Evolutionary conservation across 2,113 vertebrate species (phyloP).

Genomic region (Aix galericulata): DNA sequence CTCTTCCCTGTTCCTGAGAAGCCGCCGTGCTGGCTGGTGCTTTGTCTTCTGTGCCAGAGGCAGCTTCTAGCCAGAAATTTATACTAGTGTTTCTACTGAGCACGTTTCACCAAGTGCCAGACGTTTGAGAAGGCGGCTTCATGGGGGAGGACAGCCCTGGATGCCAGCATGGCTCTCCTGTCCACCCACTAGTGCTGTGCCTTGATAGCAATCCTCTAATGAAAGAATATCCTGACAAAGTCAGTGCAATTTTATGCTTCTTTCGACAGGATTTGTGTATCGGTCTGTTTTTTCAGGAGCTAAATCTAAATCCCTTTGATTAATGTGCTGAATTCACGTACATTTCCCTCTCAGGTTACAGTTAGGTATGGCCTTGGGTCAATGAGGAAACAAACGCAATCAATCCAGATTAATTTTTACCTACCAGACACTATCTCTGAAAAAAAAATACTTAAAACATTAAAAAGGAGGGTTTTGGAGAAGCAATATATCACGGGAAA

Average conservation of each 20-base stretch:
- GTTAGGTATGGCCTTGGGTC: neutral
- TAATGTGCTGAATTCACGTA: neutral
- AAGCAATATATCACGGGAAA: neutral
- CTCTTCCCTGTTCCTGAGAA: neutral
- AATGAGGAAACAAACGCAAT: neutral
- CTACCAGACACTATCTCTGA: neutral
- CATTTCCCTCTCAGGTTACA: neutral
- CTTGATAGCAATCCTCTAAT: neutral
- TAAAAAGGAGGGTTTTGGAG: neutral
- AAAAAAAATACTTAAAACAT: neutral
- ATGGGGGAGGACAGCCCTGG: neutral
- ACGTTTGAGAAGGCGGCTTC: neutral
- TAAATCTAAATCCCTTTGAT: neutral
- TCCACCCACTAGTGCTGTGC: neutral
- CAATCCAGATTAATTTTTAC: neutral
- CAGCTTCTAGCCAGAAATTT: neutral
- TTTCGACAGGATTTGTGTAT: neutral
- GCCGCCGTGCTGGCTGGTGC: neutral
- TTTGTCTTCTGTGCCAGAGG: neutral
- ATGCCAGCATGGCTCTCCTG: neutral
- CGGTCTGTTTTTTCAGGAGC: neutral
- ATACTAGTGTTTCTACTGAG: neutral
- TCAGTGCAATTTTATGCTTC: neutral
- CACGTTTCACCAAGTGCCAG: neutral
- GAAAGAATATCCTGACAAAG: neutral